phyloP scores from a whole-genome alignment of 2,797 vertebrate genomes.

The Podargus strigoides region DNA sequence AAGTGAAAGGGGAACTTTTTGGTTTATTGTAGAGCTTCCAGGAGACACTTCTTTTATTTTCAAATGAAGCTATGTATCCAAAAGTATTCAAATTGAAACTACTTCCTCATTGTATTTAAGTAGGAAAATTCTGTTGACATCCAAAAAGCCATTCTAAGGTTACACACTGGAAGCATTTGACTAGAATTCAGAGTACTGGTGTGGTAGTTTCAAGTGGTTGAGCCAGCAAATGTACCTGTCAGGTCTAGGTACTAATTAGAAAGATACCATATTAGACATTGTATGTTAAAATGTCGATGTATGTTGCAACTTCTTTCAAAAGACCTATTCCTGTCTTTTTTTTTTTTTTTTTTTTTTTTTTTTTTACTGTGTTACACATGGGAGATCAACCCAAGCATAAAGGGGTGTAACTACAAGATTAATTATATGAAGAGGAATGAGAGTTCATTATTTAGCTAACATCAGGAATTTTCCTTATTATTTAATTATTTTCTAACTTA shows the following conservation, averaged over 20 bases:
- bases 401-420: constrained; percentile 26
- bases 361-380: neutral
- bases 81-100: neutral
- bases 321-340: neutral
- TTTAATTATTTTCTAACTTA: constrained; percentile 63
- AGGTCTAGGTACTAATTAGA: constrained; percentile 12
- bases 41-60: neutral
- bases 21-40: neutral
- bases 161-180: neutral
- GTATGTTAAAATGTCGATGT: constrained; percentile 19
- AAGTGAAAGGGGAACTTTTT: neutral
- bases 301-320: neutral
- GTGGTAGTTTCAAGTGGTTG: neutral
- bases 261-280: neutral
- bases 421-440: constrained; percentile 39
- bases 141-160: neutral
- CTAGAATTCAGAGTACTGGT: neutral
- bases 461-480: constrained; percentile 34
- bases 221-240: neutral
- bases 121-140: neutral
- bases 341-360: neutral
- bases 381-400: constrained; percentile 42
- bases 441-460: constrained; percentile 56
- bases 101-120: neutral
- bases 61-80: neutral